Base-by-base conservation (phyloP, 2,888 invertebrate species). In the Poecilus cupreus region DNA sequence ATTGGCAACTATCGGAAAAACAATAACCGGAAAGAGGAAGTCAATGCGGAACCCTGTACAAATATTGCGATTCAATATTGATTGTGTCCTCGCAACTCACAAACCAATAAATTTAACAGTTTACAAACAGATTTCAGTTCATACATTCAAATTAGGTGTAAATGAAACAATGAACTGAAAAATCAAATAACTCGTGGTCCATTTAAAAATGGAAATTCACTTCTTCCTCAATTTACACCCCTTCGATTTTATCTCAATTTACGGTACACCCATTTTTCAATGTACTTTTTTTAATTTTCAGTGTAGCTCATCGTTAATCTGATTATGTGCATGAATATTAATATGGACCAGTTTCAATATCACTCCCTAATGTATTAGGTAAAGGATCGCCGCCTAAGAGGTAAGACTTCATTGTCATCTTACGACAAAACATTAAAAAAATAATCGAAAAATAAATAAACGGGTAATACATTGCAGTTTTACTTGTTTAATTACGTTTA, bases 51-150 rank as follows among this genome's bases (percentile, higher is more conserved):
- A 37, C 37, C 37, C 26, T 18, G 64, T 37, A 37, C 37, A 68
- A 68, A 49, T 72, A 72, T 72, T 37, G 26, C 72, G 24, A 49
- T 72, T 22, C 72, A 72, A 72, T 72, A 72, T 72, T 72, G 72
- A 72, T 46, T 72, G 24, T 60, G 26, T 60, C 60, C 24, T 26
- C 13, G 26, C 46, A 72, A 43, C 46, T 49, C 72, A 46, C 46
- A 46, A 24, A 68, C 2, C 72, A 46, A 72, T 46, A 72, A 72
- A 72, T 72, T 72, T n/a, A 32, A 72, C 72, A 46, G 22, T 43
- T 72, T 39, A 16, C 70, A 70, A 22, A 70, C 39, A 70, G 43
- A 70, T 70, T 72, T 22, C 49, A 46, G 46, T 43, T 20, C 26
- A 39, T 72, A 72, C 26, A 72, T 37, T 46, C 37, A 26, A 72